phyloP scores from a whole-genome alignment of 2,888 invertebrate genomes.

The Hydroisotoma schaefferi region DNA sequence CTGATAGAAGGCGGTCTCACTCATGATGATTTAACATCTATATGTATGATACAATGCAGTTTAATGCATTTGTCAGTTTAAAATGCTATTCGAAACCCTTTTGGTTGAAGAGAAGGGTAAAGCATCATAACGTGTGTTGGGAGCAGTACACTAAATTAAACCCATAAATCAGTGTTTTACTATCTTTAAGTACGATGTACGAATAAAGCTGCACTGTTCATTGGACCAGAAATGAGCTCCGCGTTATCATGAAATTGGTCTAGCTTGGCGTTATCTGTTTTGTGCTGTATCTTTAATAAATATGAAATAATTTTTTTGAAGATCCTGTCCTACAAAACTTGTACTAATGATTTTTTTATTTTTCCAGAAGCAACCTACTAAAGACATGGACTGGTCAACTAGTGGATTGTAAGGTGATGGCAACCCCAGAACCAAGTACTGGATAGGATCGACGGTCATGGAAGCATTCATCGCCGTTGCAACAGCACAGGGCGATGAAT shows the following conservation, averaged over 20 bases:
- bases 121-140: not conserved
- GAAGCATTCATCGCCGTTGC: conserved; percentile 48
- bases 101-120: not conserved
- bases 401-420: conserved; percentile 7
- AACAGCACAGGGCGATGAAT: conserved; percentile 49
- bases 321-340: too few relatives aligned
- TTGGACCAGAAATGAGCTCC: too few relatives aligned
- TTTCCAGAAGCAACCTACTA: not conserved
- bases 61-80: not conserved
- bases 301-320: too few relatives aligned
- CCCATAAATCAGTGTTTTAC: not conserved
- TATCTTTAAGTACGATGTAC: not conserved
- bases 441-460: conserved; percentile 39
- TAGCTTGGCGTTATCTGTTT: too few relatives aligned
- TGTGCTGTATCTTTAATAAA: too few relatives aligned
- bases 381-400: not conserved
- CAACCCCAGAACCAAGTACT: not conserved
- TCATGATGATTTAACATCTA: not conserved
- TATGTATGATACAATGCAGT: too few relatives aligned
- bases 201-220: not conserved
- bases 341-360: not conserved
- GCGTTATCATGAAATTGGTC: too few relatives aligned
- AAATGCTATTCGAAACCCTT: not conserved
- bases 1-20: not conserved
- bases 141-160: not conserved